Conservation (phyloP, 1,140 invertebrate genomes). For the Adoxophyes honmai region DNA sequence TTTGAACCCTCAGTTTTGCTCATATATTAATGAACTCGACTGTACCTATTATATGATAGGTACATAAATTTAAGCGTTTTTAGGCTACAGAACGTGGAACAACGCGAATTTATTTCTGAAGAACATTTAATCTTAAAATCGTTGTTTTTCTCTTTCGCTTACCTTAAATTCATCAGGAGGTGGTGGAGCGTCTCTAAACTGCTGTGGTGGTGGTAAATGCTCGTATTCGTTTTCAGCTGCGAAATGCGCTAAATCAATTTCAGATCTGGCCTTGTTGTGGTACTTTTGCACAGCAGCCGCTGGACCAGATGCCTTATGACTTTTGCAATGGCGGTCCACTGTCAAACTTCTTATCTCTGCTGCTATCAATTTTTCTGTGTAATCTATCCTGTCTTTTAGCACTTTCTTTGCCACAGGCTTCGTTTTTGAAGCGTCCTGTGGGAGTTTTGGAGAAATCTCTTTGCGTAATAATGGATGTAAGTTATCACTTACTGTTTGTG, state of each 20-base stretch:
- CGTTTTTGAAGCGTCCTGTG: constrained; percentile 42
- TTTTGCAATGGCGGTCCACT: constrained; percentile 67
- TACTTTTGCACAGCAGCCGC: constrained; percentile 48
- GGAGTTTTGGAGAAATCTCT: constrained; percentile 60
- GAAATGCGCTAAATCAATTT: constrained; percentile 74
- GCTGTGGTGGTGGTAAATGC: constrained; percentile 89
- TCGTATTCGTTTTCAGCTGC: constrained; percentile 82
- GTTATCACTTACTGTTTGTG: constrained; percentile 66
- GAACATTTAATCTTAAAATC: no score
- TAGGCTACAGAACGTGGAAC: no score
- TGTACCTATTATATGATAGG: no score
- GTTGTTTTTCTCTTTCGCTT: constrained; percentile 5
- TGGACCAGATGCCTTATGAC: constrained; percentile 34
- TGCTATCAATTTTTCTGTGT: constrained; percentile 72
- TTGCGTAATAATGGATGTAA: constrained; percentile 74
- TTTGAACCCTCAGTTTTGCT: no score
- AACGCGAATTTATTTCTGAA: no score
- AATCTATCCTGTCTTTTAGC: constrained; percentile 72
- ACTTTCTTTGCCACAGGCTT: constrained; percentile 55
- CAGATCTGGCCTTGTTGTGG: constrained; percentile 77
- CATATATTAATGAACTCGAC: no score
- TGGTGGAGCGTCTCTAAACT: constrained; percentile 89
- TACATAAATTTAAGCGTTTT: no score
- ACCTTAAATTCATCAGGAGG: constrained; percentile 84
- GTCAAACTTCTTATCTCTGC: constrained; percentile 72